phyloP scores from a whole-genome alignment of 2,888 invertebrate species.

The Gastrophysa polygoni region DNA sequence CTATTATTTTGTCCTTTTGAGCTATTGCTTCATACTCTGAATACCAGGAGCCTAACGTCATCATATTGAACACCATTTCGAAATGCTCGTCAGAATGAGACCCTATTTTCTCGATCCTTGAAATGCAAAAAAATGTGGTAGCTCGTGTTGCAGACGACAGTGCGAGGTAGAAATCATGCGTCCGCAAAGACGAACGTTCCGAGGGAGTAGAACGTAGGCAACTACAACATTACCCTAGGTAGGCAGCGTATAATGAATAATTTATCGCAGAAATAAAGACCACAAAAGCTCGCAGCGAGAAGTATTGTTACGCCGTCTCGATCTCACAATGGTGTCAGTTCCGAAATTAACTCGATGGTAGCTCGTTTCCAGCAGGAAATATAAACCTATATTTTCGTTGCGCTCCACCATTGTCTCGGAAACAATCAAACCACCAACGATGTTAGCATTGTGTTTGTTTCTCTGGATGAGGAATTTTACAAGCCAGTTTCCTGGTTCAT shows the following conservation, averaged over 20 bases:
- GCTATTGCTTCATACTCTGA: too few relatives aligned
- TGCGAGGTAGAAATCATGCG: conserved; percentile 12
- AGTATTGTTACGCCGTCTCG: not conserved
- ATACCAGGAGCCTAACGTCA: too few relatives aligned
- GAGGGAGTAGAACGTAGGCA: conserved; percentile 17
- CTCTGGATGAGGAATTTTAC: conserved; percentile 8
- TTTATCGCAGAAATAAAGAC: not conserved
- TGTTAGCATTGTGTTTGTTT: conserved; percentile 10
- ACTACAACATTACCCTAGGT: not conserved
- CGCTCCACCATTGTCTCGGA: conserved; percentile 7
- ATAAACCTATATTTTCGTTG: conserved; percentile 1
- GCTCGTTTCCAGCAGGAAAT: conserved; percentile 9
- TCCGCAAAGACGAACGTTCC: conserved; percentile 15
- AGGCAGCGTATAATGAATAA: not conserved
- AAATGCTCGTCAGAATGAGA: too few relatives aligned
- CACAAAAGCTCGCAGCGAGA: not conserved
- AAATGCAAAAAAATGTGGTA: conserved; percentile 20
- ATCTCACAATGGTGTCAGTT: not conserved
- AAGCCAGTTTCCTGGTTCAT: not conserved
- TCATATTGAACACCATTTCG: too few relatives aligned
- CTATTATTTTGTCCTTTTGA: too few relatives aligned
- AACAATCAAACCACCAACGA: conserved; percentile 10
- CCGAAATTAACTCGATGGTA: not conserved
- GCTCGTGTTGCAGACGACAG: conserved; percentile 16
- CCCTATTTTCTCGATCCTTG: too few relatives aligned